A percentile compares a stretch with the other conserved stretches of the same genome.
Evolutionary conservation across 2,797 vertebrate species (phyloP).

Genomic region (Limnodromus scolopaceus): DNA sequence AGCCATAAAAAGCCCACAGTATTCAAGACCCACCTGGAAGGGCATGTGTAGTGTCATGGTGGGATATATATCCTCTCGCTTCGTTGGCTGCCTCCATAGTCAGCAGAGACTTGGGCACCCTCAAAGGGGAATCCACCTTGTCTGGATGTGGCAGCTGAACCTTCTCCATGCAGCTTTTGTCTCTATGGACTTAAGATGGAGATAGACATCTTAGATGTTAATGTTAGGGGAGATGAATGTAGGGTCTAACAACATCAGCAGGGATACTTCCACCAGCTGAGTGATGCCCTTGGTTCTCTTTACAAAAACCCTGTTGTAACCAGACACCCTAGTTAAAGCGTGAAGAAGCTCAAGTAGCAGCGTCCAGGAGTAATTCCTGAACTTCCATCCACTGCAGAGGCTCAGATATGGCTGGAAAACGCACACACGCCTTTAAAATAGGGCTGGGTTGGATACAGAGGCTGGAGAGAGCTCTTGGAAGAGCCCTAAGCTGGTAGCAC

Average conservation of each 20-base stretch:
- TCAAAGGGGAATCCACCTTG: neutral
- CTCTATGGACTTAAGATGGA: neutral
- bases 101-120: neutral
- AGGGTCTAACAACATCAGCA: neutral
- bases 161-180: neutral
- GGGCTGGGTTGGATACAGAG: neutral
- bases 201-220: neutral
- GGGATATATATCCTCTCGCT: neutral
- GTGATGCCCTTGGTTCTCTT: neutral
- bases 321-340: neutral
- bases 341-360: neutral
- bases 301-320: neutral
- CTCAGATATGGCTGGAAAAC: neutral
- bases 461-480: neutral
- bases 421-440: neutral
- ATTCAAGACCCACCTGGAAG: neutral
- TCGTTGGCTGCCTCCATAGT: neutral
- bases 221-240: neutral
- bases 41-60: rapidly evolving
- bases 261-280: neutral
- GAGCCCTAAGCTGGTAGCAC: neutral
- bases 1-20: neutral
- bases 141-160: neutral
- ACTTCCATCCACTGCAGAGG: neutral
- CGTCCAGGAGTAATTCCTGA: neutral